Evolutionary conservation across 2,888 invertebrate species (phyloP).

Genomic region (Brachycybe producta): DNA sequence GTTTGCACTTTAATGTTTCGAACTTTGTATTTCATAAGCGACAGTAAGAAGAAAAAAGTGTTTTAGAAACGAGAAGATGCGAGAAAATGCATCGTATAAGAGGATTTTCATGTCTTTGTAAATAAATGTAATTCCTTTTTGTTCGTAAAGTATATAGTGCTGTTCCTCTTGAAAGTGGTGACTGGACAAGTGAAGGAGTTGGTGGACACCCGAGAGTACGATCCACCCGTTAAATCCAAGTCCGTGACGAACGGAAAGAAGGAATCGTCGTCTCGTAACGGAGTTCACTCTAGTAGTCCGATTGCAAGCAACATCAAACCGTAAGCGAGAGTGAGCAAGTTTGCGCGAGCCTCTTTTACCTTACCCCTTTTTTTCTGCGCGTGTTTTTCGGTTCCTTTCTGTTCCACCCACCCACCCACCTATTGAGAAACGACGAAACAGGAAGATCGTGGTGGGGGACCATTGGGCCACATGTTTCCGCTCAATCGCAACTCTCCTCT

Average conservation of each 20-base stretch:
- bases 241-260: background rate
- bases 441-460: no score
- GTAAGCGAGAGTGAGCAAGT: slow-evolving; percentile 7
- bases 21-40: no score
- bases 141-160: slow-evolving; percentile 29
- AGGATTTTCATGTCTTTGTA: no score
- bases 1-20: no score
- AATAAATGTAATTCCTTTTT: slow-evolving; percentile 2
- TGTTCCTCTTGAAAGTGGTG: slow-evolving; percentile 30
- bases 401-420: background rate
- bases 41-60: no score
- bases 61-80: no score
- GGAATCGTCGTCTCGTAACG: slow-evolving; percentile 4
- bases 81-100: no score
- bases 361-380: background rate
- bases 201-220: slow-evolving; percentile 32
- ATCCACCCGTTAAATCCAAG: slow-evolving; percentile 14
- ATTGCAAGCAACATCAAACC: slow-evolving; percentile 8
- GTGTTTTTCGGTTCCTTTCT: background rate
- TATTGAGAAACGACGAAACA: no score
- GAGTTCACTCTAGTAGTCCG: background rate
- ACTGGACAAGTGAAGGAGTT: slow-evolving; percentile 31
- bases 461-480: no score
- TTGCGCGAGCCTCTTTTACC: background rate
- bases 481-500: no score